These are phyloP conservation scores for Monoplex corrugatus DNA, from an alignment of 2,888 invertebrate species.

Conservation along the genomic window DNA sequence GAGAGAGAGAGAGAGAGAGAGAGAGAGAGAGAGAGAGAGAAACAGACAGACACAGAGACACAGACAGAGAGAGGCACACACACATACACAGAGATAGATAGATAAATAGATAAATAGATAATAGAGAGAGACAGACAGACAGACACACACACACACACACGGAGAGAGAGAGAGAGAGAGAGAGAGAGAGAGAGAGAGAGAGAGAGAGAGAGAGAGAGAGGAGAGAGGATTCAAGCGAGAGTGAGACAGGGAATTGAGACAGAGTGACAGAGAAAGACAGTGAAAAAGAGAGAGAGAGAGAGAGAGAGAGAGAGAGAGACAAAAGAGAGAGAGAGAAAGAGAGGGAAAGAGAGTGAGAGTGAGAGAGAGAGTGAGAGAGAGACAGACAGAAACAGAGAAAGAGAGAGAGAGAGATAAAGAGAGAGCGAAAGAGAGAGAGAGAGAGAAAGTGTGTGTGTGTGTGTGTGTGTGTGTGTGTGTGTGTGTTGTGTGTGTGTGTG, in stretches of 20 bases:
- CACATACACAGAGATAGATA: not conserved
- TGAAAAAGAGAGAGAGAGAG: not conserved
- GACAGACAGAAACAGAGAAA: not conserved
- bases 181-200: not conserved
- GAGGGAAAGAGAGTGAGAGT: not conserved
- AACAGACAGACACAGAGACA: conserved; percentile 1
- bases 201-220: not conserved
- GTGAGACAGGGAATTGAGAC: not conserved
- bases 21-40: conserved; percentile 77
- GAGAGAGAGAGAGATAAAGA: not conserved
- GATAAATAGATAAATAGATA: not conserved
- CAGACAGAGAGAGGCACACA: not conserved
- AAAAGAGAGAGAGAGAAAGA: not conserved
- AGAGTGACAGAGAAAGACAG: not conserved
- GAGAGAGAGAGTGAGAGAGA: no score
- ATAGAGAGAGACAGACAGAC: not conserved
- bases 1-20: conserved; percentile 31
- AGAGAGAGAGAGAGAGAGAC: not conserved
- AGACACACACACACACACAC: not conserved
- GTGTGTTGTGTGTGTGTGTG: no score
- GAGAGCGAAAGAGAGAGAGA: no score
- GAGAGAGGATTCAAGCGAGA: not conserved
- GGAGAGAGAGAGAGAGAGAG: conserved; percentile 21
- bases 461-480: no score
- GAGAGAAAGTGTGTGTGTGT: no score